Evolutionary conservation across 2,797 vertebrate species (phyloP).

Genomic region (Xiphorhynchus erythropygius): DNA sequence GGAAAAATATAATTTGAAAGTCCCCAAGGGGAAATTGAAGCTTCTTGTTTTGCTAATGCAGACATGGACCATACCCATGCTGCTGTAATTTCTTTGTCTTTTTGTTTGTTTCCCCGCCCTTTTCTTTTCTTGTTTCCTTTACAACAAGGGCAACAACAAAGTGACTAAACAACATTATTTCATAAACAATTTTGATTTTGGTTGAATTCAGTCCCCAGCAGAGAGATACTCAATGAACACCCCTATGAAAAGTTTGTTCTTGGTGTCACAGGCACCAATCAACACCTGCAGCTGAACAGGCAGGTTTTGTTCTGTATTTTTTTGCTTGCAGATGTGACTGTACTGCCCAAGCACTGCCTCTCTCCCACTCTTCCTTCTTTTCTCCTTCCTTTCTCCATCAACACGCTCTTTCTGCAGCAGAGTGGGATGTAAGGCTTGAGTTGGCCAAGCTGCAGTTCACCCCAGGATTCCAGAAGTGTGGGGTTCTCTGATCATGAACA

Average conservation of each 20-base stretch:
- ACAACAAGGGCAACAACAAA: neutral
- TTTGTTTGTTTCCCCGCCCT: neutral
- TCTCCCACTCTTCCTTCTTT: rapidly evolving
- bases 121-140: neutral
- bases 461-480: neutral
- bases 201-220: neutral
- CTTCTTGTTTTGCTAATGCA: neutral
- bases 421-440: neutral
- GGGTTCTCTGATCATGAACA: neutral
- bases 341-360: neutral
- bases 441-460: neutral
- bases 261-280: neutral
- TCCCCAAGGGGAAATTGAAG: neutral
- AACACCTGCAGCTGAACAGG: neutral
- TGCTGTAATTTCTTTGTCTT: neutral
- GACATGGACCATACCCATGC: neutral
- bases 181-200: neutral
- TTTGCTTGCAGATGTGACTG: neutral
- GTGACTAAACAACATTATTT: neutral
- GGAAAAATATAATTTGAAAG: neutral
- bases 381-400: neutral
- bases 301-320: neutral
- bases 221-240: neutral
- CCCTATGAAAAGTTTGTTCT: neutral
- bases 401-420: neutral